These are phyloP conservation scores for Chelon auratus DNA, from an alignment of 2,797 vertebrate species.

Conservation along the genomic window DNA sequence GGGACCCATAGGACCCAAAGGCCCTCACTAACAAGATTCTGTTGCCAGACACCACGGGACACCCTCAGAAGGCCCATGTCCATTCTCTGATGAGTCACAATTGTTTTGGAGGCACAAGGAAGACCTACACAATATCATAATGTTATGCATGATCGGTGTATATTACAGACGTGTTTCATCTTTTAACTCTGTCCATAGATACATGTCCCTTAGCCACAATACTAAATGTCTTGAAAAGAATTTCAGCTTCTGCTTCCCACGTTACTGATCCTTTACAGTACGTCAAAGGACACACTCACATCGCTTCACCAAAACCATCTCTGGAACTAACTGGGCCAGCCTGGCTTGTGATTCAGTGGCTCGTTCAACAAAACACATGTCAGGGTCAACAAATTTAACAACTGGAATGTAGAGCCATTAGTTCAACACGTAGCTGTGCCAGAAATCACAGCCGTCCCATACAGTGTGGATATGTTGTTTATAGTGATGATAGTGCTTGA, in stretches of 20 bases:
- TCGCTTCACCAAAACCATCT: neutral
- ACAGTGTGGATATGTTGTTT: neutral
- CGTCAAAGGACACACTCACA: neutral
- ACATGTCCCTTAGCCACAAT: too few relatives aligned
- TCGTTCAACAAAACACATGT: neutral
- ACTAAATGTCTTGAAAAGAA: too few relatives aligned
- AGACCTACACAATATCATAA: too few relatives aligned
- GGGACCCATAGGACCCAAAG: too few relatives aligned
- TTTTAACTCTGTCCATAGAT: neutral
- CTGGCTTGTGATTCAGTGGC: neutral
- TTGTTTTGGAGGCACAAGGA: too few relatives aligned
- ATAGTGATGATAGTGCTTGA: neutral
- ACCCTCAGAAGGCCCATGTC: too few relatives aligned
- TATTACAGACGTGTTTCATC: neutral
- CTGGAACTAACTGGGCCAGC: neutral
- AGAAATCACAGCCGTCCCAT: neutral
- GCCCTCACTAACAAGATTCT: too few relatives aligned
- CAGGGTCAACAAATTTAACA: neutral
- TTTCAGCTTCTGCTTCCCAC: too few relatives aligned
- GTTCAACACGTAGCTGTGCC: neutral
- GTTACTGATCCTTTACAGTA: too few relatives aligned
- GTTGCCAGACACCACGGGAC: too few relatives aligned
- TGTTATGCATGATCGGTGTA: neutral
- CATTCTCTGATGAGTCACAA: too few relatives aligned
- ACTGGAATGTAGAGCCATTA: neutral